phyloP scores from a whole-genome alignment of 2,113 vertebrate species.

The Petromus typicus region DNA sequence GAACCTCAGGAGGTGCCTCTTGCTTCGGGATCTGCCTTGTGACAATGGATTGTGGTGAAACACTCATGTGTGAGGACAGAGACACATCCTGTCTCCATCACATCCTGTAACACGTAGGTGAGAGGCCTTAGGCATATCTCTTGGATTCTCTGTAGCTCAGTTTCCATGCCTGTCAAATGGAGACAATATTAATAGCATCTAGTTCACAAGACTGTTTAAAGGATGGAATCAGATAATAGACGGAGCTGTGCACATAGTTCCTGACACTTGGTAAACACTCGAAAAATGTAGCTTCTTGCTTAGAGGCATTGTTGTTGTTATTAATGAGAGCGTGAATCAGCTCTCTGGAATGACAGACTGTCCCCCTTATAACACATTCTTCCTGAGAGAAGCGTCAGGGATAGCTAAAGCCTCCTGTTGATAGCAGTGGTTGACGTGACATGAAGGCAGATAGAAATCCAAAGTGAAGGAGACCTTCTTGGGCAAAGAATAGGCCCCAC shows the following conservation, averaged over 20 bases:
- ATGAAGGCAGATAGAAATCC: constrained; percentile 67
- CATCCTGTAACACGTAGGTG: not conserved
- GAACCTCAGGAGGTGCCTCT: not conserved
- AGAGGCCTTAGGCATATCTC: not conserved
- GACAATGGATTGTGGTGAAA: not conserved
- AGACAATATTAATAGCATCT: not conserved
- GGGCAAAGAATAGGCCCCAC: constrained; percentile 72
- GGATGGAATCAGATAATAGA: not conserved
- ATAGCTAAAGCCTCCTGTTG: constrained; percentile 71
- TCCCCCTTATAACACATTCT: constrained; percentile 50
- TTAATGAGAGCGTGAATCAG: not conserved
- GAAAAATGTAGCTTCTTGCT: not conserved
- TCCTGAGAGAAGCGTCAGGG: constrained; percentile 71
- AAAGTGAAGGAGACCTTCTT: constrained; percentile 74
- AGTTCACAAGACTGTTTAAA: not conserved
- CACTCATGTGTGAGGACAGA: not conserved
- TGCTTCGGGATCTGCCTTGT: not conserved
- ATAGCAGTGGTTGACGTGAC: constrained; percentile 67
- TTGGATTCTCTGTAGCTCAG: not conserved
- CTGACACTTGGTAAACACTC: not conserved
- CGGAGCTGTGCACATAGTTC: not conserved
- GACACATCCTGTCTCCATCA: no score
- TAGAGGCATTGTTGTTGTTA: not conserved
- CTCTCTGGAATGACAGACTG: constrained; percentile 51
- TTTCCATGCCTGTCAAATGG: not conserved